A percentile compares a stretch with the other conserved stretches of the same genome.
Evolutionary conservation across 2,113 vertebrate genomes (phyloP).

Genomic region (Petrocephalus microphthalmus): DNA sequence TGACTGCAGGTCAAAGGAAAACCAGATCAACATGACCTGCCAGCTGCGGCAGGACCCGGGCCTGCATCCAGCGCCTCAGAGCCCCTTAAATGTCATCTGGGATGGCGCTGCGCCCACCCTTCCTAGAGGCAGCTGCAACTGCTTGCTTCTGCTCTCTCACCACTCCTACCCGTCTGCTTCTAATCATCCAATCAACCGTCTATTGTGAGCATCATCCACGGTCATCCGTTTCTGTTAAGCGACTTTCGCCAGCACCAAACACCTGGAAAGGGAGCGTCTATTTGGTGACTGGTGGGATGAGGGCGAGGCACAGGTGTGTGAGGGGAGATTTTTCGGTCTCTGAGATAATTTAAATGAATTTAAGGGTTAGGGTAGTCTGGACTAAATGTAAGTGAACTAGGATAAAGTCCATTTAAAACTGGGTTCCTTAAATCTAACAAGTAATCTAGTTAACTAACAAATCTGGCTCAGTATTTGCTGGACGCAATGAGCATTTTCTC

Average conservation of each 20-base stretch:
- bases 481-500: background rate
- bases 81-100: conserved; percentile 25
- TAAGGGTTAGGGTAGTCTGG: background rate
- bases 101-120: background rate
- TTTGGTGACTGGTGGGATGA: background rate
- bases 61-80: background rate
- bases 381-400: background rate
- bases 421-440: background rate
- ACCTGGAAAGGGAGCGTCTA: background rate
- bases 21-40: conserved; percentile 15
- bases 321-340: background rate
- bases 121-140: background rate
- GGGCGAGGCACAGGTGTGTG: background rate
- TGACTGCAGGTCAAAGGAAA: conserved; percentile 16
- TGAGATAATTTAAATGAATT: background rate
- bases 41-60: background rate
- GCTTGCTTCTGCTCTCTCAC: background rate
- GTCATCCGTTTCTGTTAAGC: background rate
- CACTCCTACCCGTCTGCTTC: background rate
- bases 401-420: background rate
- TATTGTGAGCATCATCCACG: background rate
- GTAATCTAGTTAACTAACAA: background rate
- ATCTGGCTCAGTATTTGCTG: background rate
- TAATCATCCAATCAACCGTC: background rate
- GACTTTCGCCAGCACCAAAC: background rate